Base-by-base conservation (phyloP, 2,113 vertebrate species). In the Tachycineta bicolor region DNA sequence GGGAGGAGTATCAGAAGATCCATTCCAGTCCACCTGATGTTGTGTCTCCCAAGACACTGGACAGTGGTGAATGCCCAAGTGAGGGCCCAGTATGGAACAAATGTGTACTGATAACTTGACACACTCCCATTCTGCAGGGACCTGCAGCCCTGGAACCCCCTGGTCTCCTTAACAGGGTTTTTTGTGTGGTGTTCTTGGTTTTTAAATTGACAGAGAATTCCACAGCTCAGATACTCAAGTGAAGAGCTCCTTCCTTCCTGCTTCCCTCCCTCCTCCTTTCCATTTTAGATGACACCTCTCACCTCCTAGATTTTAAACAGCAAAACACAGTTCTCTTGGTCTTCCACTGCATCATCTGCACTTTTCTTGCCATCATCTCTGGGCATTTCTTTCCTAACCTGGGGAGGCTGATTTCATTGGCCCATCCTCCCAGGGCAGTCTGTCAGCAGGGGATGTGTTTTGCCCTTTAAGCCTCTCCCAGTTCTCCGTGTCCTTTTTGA, bases 181-280 rank as follows among this genome's bases (percentile, higher is more conserved):
- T 47, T 12, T 21, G 5, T 22, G 6, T 50, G 14, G 5, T 29
- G 12, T 26, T 20, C 33, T 44, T 69, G 33, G 23, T 9, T 52
- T 52, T 44, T 33, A 1, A 67, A n/a, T n/a, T 7, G 2, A n/a
- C 13, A 25, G 26, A 58, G 34, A 68, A 37, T 75, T 75, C 29
- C 33, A 50, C 39, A 26, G 29, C 29, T 59, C 34, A 15, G 23
- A 31, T 46, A 16, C 11, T 37, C n/a, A 33, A 0, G 0, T 26
- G 33, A 90, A 76, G 49, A 83, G 33, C 41, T 83, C 29, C 49
- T 64, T 85, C 39, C 33, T 83, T 52, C 34, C 33, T 1, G 0
- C 55, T 83, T 81, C 49, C 16, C 7, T 78, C n/a, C 41, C 22
- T 55, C 12, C 41, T 8, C 20, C 58, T 55, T 60, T 77, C 14